A percentile compares a stretch with the other conserved stretches of the same genome.
Evolutionary conservation across 2,113 vertebrate genomes (phyloP).

Genomic region (Hyperopisus bebe): DNA sequence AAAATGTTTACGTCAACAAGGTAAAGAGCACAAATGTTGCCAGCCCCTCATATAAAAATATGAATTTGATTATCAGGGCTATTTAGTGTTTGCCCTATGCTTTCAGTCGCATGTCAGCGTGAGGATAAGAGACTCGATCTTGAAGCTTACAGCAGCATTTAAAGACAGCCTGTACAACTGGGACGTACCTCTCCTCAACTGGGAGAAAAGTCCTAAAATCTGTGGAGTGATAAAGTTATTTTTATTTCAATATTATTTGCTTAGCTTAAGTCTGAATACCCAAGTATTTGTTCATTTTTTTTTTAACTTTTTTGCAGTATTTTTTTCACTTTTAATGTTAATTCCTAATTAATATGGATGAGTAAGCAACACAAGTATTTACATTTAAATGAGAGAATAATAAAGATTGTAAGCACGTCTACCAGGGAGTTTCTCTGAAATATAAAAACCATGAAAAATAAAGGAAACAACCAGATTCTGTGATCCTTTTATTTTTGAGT

Average conservation of each 20-base stretch:
- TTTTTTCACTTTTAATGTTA: background rate
- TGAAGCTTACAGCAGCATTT: background rate
- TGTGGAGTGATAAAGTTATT: background rate
- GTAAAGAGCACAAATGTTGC: background rate
- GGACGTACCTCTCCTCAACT: background rate
- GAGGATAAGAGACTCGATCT: background rate
- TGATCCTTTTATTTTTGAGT: slow-evolving; percentile 53
- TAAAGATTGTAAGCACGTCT: background rate
- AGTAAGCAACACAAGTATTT: background rate
- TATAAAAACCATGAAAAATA: background rate
- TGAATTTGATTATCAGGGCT: background rate
- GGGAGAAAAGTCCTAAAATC: background rate
- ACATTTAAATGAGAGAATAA: background rate
- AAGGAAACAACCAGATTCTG: slow-evolving; percentile 24
- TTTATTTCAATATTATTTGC: background rate
- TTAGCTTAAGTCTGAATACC: background rate
- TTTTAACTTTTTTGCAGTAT: background rate
- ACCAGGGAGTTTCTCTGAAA: background rate
- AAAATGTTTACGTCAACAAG: background rate
- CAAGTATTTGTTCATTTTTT: background rate
- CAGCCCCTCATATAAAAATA: background rate
- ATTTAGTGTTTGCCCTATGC: background rate
- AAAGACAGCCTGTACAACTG: background rate
- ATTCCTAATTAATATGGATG: background rate
- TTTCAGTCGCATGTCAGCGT: background rate